A percentile compares a stretch with the other conserved stretches of the same genome.
These are phyloP conservation scores for Tragelaphus imberbis DNA, from an alignment of 2,113 vertebrate species.

Conservation along the genomic window DNA sequence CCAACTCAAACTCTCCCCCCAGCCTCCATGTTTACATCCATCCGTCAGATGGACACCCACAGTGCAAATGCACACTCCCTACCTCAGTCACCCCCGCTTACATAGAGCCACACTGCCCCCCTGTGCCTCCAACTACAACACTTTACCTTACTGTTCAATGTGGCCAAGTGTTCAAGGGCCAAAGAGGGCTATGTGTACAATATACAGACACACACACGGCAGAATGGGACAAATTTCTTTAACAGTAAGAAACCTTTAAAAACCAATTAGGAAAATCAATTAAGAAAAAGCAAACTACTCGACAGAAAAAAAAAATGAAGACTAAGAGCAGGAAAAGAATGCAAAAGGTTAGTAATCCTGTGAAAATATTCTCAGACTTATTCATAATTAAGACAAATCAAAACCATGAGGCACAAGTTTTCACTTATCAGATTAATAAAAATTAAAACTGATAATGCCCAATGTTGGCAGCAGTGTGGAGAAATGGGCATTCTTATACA, in stretches of 20 bases:
- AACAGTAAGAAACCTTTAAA: background rate
- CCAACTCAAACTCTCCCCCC: background rate
- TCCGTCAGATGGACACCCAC: background rate
- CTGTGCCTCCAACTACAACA: background rate
- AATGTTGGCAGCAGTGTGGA: background rate
- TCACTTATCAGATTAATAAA: background rate
- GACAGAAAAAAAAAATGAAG: background rate
- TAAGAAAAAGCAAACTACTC: background rate
- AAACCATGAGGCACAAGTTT: background rate
- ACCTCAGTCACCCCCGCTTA: too few species aligned
- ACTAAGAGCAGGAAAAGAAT: background rate
- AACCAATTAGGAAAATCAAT: background rate
- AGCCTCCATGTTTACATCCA: background rate
- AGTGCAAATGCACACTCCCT: background rate
- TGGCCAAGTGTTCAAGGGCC: background rate
- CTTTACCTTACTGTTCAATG: background rate
- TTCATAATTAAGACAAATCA: background rate
- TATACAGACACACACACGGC: background rate
- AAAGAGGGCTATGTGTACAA: background rate
- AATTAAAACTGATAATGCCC: background rate
- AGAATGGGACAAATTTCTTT: background rate
- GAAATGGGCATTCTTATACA: background rate
- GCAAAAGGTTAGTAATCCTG: background rate
- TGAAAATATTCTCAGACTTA: background rate
- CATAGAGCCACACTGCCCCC: background rate